These are phyloP conservation scores for Euglossa dilemma DNA, from an alignment of 1,140 invertebrate species.

Conservation along the genomic window DNA sequence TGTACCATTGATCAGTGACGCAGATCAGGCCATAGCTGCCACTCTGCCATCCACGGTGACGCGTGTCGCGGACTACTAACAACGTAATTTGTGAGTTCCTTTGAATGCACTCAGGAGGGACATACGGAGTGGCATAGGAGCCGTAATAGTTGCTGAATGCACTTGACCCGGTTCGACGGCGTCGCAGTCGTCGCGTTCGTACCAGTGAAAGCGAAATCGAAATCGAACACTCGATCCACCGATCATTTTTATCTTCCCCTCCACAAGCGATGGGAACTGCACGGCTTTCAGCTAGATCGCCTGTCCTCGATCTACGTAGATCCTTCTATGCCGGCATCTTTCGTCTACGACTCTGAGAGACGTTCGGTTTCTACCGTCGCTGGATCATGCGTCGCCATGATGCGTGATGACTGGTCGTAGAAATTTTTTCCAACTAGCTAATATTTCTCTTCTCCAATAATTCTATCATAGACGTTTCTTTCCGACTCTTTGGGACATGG, in stretches of 20 bases:
- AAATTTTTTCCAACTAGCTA: no score
- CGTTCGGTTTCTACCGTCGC: no score
- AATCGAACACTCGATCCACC: constrained; percentile 27
- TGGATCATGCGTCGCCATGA: no score
- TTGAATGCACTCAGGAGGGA: constrained; percentile 52
- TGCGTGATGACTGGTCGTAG: no score
- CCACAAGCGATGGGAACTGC: background rate
- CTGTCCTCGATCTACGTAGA: background rate
- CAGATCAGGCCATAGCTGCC: constrained; percentile 22
- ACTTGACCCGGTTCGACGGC: constrained; percentile 58
- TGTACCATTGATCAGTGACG: constrained; percentile 32
- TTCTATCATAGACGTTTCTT: no score
- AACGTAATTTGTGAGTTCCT: constrained; percentile 66
- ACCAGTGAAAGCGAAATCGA: constrained; percentile 41
- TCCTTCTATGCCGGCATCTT: background rate
- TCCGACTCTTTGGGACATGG: no score
- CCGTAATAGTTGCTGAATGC: constrained; percentile 45
- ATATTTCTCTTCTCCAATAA: no score
- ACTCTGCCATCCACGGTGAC: constrained; percentile 10
- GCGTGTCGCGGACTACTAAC: constrained; percentile 57
- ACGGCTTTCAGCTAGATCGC: background rate
- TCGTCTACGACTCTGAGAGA: no score
- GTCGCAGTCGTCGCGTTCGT: background rate
- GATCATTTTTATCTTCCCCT: background rate
- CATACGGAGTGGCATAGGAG: constrained; percentile 29